A percentile compares a stretch with the other conserved stretches of the same genome.
phyloP scores from a whole-genome alignment of 2,113 vertebrate genomes.

The Anolis carolinensis region DNA sequence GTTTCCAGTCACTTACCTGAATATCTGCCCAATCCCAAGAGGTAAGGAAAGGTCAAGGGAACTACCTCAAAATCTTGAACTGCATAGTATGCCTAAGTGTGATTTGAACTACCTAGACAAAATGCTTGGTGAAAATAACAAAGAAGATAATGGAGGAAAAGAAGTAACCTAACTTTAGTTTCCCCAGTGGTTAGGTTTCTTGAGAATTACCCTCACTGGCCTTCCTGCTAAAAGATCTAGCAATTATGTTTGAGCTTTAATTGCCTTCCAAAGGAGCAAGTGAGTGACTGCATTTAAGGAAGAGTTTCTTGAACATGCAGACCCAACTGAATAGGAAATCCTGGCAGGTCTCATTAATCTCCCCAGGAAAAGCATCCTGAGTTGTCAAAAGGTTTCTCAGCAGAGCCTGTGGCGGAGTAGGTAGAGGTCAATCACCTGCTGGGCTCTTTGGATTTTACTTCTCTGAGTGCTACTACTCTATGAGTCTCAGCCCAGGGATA shows the following conservation, averaged over 20 bases:
- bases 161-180: not conserved
- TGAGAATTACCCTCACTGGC: constrained; percentile 18
- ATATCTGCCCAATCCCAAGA: not conserved
- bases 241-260: constrained; percentile 31
- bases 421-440: not conserved
- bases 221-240: constrained; percentile 25
- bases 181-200: not conserved
- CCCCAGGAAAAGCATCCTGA: not conserved
- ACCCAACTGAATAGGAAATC: not conserved
- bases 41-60: not conserved
- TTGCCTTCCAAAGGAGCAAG: not conserved
- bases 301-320: not conserved
- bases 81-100: not conserved
- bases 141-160: not conserved
- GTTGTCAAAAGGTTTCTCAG: constrained; percentile 8
- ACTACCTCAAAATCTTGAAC: not conserved
- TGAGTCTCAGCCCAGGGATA: too few species aligned
- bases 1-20: not conserved
- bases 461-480: too few species aligned
- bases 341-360: constrained; percentile 29
- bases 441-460: too few species aligned
- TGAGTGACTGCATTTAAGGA: not conserved
- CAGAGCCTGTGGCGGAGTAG: not conserved
- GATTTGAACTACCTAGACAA: constrained; percentile 33
- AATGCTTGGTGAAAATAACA: constrained; percentile 15